Base-by-base conservation (phyloP, 2,888 invertebrate genomes). In the Drosophila nigricruria region DNA sequence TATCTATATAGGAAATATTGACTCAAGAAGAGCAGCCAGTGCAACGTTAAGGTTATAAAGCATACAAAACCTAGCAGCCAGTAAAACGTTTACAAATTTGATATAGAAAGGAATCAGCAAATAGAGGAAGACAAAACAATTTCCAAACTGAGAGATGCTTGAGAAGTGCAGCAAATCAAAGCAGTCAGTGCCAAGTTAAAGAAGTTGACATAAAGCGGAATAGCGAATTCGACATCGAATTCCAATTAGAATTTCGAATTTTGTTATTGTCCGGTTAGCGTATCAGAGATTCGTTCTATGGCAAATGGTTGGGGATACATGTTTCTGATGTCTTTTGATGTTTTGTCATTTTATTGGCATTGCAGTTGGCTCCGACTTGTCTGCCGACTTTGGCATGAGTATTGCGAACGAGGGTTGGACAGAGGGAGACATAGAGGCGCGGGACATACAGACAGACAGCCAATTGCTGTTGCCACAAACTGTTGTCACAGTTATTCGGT, bases 291-390 rank as follows among this genome's bases (percentile, higher is more conserved):
- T 56, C 59, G 78, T 25, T 45, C 1, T 25, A 36, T 32, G 16
- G 32, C 36, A 3, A 54, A 40, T 67, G 73, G 54, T 54, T 77
- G 49, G 62, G 49, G 62, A 67, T 67, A 68, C 57, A 45, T 76
- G 34, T 34, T 20, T 34, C n/a, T 70, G 54, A 45, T 76, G 52
- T 52, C 34, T 52, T 52, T 10, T 36, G 52, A 61, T 66, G 67
- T 72, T 79, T 86, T 82, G 73, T 53, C 72, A 83, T 83, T 83
- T 81, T 83, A 84, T 84, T 79, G 83, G 66, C 81, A 71, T 43
- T 65, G 73, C 58, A 59, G 27, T 69, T 70, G 82, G 82, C 82
- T 86, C 82, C 82, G 57, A 71, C 79, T 71, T 74, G 82, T 77
- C 82, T 82, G 67, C 78, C 78, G 32, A 38, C 69, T 70, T 59